Conservation (phyloP, 2,797 vertebrate species). For the Pogoniulus pusillus region DNA sequence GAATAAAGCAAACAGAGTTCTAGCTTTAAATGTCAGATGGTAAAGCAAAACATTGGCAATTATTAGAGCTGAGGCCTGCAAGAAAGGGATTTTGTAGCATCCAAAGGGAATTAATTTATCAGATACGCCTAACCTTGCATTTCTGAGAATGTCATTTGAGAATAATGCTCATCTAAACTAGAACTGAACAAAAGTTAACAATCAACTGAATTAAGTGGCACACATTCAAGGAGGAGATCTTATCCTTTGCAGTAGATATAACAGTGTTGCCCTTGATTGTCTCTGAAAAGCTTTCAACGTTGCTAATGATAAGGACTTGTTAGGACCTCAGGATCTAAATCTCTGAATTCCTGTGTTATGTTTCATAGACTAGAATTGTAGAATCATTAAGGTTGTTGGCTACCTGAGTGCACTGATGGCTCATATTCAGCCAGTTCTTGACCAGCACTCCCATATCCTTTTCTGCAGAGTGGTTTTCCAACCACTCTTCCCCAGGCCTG, state of each 20-base stretch:
- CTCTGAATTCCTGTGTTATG: rapidly evolving
- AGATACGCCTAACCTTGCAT: constrained; percentile 15
- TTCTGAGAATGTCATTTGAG: constrained; percentile 25
- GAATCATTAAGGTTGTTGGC: too few species aligned
- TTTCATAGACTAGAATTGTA: not conserved
- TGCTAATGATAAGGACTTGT: not conserved
- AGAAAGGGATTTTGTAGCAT: not conserved
- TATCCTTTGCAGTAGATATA: not conserved
- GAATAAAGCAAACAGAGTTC: not conserved
- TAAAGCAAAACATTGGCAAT: constrained; percentile 12
- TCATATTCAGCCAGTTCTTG: too few species aligned
- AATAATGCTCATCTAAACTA: constrained; percentile 10
- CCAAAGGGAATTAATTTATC: constrained; percentile 14
- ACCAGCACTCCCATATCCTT: too few species aligned
- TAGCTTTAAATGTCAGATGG: not conserved
- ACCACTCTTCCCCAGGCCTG: too few species aligned
- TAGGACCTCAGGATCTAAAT: not conserved
- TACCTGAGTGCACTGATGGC: too few species aligned
- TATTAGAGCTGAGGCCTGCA: not conserved
- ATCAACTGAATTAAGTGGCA: not conserved
- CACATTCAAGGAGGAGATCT: constrained; percentile 7
- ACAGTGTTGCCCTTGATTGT: not conserved
- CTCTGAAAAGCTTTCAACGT: not conserved
- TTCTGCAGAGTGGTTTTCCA: too few species aligned
- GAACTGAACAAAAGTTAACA: constrained; percentile 10